Percentiles rank a stretch among this genome's conserved stretches.
These are phyloP conservation scores for Galaxias olidus DNA, from an alignment of 2,797 vertebrate genomes.

Conservation along the genomic window DNA sequence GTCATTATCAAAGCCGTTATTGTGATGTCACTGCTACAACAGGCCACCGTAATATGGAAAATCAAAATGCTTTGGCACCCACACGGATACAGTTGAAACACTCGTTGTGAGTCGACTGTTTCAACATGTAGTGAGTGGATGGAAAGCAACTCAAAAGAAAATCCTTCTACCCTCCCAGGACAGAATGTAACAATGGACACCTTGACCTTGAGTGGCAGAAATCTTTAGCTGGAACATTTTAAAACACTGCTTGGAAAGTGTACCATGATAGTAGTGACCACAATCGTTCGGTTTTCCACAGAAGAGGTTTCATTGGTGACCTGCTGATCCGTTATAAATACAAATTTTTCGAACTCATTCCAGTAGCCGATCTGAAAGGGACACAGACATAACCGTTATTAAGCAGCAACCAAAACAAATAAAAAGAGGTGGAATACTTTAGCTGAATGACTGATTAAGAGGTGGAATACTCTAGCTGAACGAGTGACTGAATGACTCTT, in stretches of 20 bases:
- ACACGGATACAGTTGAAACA: slow-evolving; percentile 85
- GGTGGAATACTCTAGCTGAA: slow-evolving; percentile 36
- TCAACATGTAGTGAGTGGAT: slow-evolving; percentile 85
- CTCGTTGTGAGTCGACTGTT: slow-evolving; percentile 79
- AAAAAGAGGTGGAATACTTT: slow-evolving; percentile 25
- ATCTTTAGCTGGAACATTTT: slow-evolving; percentile 72
- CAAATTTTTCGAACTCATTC: slow-evolving; percentile 91
- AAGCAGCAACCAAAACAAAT: slow-evolving; percentile 22
- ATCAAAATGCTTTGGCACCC: slow-evolving; percentile 81
- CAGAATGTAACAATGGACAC: slow-evolving; percentile 79
- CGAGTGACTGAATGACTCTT: slow-evolving; percentile 28
- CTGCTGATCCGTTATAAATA: slow-evolving; percentile 86
- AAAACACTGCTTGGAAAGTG: slow-evolving; percentile 75
- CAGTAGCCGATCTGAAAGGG: slow-evolving; percentile 88
- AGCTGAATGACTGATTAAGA: too few species aligned
- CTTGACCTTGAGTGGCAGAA: slow-evolving; percentile 82
- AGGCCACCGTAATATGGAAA: slow-evolving; percentile 77
- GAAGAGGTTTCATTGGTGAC: slow-evolving; percentile 83
- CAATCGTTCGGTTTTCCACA: slow-evolving; percentile 87
- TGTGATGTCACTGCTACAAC: slow-evolving; percentile 85
- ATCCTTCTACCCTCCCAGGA: slow-evolving; percentile 81
- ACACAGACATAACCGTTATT: slow-evolving; percentile 52
- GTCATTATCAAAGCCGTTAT: slow-evolving; percentile 81
- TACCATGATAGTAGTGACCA: slow-evolving; percentile 91
- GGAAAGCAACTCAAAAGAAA: slow-evolving; percentile 80